Percentiles rank a stretch among this genome's conserved stretches.
These are phyloP conservation scores for Aphidoletes aphidimyza DNA, from an alignment of 2,888 invertebrate species.

Conservation along the genomic window DNA sequence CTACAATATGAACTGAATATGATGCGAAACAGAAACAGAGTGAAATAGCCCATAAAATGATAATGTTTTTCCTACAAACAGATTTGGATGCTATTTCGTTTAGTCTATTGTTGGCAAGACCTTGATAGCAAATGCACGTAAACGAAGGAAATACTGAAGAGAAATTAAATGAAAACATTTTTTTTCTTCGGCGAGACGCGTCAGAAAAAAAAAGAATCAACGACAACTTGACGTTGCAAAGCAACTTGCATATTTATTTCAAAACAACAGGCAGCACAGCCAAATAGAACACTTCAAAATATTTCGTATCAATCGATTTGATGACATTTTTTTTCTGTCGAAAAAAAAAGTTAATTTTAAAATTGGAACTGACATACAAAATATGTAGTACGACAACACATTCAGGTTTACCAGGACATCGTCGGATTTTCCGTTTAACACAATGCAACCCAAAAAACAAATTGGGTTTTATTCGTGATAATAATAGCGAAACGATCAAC, in stretches of 20 bases:
- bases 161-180: conserved; percentile 19
- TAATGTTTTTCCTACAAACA: not conserved
- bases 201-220: conserved; percentile 4
- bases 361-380: conserved; percentile 4
- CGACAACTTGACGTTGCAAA: not conserved
- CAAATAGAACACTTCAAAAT: not conserved
- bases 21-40: not conserved
- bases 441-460: too few species aligned
- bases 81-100: not conserved
- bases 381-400: too few species aligned
- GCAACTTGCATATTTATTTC: not conserved
- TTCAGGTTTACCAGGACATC: too few species aligned
- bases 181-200: too few species aligned
- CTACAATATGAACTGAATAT: too few species aligned
- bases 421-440: too few species aligned
- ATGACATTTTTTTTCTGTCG: not conserved
- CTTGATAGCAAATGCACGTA: conserved; percentile 17
- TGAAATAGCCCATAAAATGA: not conserved
- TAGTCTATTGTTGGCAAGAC: not conserved
- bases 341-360: conserved; percentile 35
- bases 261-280: conserved; percentile 1
- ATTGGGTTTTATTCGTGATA: too few species aligned
- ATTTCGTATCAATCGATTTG: conserved; percentile 17
- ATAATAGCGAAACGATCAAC: too few species aligned
- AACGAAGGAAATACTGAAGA: not conserved